Conservation (phyloP, 2,797 vertebrate species). For the Melanotaenia nigrans region DNA sequence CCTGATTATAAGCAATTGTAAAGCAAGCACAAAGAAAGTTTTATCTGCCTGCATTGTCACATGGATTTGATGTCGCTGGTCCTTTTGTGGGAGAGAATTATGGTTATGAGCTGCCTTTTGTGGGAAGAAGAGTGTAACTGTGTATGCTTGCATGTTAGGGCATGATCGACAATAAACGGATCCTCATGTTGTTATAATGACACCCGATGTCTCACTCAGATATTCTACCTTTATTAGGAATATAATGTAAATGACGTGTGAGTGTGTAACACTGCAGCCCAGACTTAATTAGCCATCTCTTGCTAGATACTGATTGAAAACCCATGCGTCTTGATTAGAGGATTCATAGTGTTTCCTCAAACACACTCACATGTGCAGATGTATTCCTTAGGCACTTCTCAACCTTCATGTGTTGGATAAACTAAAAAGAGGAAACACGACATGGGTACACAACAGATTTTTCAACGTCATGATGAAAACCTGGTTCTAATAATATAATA, state of each 20-base stretch:
- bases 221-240: conserved; percentile 39
- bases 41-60: conserved; percentile 38
- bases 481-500: too few species aligned
- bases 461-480: too few species aligned
- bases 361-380: neutral
- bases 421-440: conserved; percentile 6
- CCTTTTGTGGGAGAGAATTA: conserved; percentile 50
- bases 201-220: conserved; percentile 69
- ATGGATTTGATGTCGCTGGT: conserved; percentile 50
- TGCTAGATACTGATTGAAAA: conserved; percentile 79
- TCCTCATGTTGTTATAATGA: conserved; percentile 43
- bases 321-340: conserved; percentile 79
- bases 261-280: conserved; percentile 35
- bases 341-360: conserved; percentile 62
- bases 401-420: conserved; percentile 45
- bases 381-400: conserved; percentile 34
- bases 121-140: conserved; percentile 3
- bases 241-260: conserved; percentile 45
- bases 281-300: conserved; percentile 79
- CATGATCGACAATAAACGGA: conserved; percentile 26
- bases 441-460: too few species aligned
- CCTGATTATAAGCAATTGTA: conserved; percentile 58
- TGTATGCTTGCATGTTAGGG: neutral
- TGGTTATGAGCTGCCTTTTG: conserved; percentile 26
- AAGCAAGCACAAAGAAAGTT: conserved; percentile 42